Evolutionary conservation across 2,888 invertebrate genomes (phyloP).

Genomic region (Sialis fuliginosa): DNA sequence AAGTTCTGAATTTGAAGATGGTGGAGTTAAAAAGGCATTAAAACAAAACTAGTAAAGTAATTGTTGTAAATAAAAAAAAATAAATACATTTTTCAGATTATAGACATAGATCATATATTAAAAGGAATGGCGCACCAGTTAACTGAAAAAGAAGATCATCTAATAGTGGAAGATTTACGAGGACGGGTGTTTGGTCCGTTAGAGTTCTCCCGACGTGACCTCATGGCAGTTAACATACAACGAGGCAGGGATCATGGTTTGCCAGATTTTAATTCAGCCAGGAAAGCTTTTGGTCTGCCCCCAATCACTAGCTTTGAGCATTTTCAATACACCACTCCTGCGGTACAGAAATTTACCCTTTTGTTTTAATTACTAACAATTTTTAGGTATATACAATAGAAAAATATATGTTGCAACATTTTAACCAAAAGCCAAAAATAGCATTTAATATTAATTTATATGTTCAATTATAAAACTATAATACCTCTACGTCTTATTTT

Average conservation of each 20-base stretch:
- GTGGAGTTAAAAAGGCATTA: slow-evolving; percentile 1
- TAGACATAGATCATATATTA: slow-evolving; percentile 31
- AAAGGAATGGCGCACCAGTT: slow-evolving; percentile 35
- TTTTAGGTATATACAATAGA: no score
- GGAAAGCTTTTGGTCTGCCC: slow-evolving; percentile 27
- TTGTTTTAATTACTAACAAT: no score
- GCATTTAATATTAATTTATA: no score
- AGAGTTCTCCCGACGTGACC: slow-evolving; percentile 36
- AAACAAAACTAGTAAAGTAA: no score
- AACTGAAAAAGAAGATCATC: slow-evolving; percentile 33
- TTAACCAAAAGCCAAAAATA: no score
- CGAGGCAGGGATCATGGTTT: slow-evolving; percentile 35
- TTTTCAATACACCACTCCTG: slow-evolving; percentile 12
- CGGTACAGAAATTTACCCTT: not conserved
- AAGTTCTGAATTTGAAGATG: slow-evolving; percentile 10
- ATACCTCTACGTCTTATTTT: no score
- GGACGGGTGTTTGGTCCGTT: slow-evolving; percentile 36
- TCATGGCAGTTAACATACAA: slow-evolving; percentile 40
- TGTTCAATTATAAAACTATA: no score
- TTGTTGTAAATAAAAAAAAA: no score
- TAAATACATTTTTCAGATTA: slow-evolving; percentile 7
- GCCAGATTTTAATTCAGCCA: slow-evolving; percentile 40
- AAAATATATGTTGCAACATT: no score
- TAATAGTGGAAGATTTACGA: slow-evolving; percentile 36
- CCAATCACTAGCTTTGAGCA: slow-evolving; percentile 15